Evolutionary conservation across 2,888 invertebrate genomes (phyloP).

Genomic region (Rhodophaea formosa): DNA sequence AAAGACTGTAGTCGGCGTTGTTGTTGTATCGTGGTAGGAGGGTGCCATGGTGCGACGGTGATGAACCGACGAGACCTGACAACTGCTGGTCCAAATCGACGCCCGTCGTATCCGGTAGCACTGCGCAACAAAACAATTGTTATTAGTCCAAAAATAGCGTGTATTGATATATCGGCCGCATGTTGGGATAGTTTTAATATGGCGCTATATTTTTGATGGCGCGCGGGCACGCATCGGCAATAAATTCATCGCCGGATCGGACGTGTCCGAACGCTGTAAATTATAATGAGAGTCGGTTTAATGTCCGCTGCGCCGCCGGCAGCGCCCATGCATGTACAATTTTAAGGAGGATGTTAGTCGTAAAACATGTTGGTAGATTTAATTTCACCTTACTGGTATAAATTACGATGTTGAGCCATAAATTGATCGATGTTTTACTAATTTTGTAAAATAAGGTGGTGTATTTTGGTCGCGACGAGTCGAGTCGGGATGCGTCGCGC

Average conservation of each 20-base stretch:
- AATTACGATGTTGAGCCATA: constrained; percentile 53
- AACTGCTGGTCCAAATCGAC: constrained; percentile 88
- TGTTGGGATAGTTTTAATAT: constrained; percentile 58
- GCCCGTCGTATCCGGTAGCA: constrained; percentile 89
- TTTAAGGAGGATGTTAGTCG: constrained; percentile 70
- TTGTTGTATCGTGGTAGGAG: constrained; percentile 86
- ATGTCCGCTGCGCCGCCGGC: constrained; percentile 45
- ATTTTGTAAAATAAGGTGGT: constrained; percentile 24
- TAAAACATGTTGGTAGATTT: constrained; percentile 73
- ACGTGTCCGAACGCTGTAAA: constrained; percentile 67
- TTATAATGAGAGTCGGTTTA: constrained; percentile 74
- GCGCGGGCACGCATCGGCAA: constrained; percentile 59
- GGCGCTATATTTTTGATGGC: constrained; percentile 59
- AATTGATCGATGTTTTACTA: constrained; percentile 45
- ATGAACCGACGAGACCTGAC: constrained; percentile 82
- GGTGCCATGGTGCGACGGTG: constrained; percentile 80
- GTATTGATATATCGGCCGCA: constrained; percentile 35
- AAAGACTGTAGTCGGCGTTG: constrained; percentile 84
- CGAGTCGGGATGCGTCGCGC: constrained; percentile 8
- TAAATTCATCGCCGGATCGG: constrained; percentile 71
- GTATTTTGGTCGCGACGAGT: constrained; percentile 13
- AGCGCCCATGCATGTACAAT: constrained; percentile 36
- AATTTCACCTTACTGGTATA: constrained; percentile 72
- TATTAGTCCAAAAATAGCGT: constrained; percentile 29
- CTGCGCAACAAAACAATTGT: constrained; percentile 59